These are phyloP conservation scores for Premnoplex brunnescens DNA, from an alignment of 2,797 vertebrate genomes.

Conservation along the genomic window DNA sequence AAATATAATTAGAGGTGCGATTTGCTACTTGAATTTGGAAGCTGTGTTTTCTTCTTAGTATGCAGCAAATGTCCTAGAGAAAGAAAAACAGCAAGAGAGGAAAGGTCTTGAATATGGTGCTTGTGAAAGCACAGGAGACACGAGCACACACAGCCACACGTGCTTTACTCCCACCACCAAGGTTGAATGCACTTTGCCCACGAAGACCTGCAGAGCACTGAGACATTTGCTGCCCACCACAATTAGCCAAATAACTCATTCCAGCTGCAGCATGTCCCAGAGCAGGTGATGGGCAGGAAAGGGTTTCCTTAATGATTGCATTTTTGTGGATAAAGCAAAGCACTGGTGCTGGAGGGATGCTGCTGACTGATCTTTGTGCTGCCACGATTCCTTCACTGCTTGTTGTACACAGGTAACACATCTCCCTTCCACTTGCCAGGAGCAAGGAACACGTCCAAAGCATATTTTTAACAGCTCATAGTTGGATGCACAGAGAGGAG, in stretches of 20 bases:
- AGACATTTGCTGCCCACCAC: neutral
- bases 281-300: neutral
- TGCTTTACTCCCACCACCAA: fast-evolving
- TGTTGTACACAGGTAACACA: neutral
- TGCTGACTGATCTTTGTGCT: neutral
- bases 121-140: neutral
- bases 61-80: neutral
- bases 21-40: neutral
- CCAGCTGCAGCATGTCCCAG: neutral
- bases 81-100: neutral
- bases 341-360: neutral
- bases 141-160: neutral
- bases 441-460: neutral
- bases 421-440: neutral
- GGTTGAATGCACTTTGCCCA: neutral
- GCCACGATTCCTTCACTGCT: neutral
- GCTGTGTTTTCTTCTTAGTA: neutral
- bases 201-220: neutral
- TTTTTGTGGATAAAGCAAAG: neutral
- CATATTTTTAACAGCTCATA: neutral
- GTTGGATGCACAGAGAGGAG: fast-evolving
- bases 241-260: neutral
- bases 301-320: neutral
- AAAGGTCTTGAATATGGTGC: neutral
- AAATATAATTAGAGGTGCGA: neutral